Evolutionary conservation across 2,888 invertebrate genomes (phyloP), one percentile per base, ranked within the genome.

Genomic region (Aphelenchoides bicaudatus): DNA sequence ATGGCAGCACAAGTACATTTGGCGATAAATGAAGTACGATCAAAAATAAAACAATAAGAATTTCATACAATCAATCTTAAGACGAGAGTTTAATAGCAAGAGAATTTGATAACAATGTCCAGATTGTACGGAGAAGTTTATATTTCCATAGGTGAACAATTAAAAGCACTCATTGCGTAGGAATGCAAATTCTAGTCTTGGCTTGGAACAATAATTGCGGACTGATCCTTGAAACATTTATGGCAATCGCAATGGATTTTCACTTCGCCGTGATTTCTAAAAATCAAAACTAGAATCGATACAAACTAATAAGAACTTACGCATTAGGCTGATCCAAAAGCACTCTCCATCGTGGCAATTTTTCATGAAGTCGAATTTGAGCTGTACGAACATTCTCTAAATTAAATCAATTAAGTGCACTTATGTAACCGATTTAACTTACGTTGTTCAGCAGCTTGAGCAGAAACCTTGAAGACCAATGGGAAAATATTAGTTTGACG

Each of bases 401-500:
- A 43, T 21, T n/a, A n/a, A n/a, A n/a, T n/a, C n/a, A n/a, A n/a
- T n/a, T n/a, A n/a, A n/a, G n/a, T n/a, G n/a, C n/a, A n/a, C n/a
- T n/a, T n/a, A n/a, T n/a, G n/a, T n/a, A n/a, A n/a, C n/a, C n/a
- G n/a, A n/a, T n/a, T 43, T 16, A 34, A 51, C 52, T 51, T 4
- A 51, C 52, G 16, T 2, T 34, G 37, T 43, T 51, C 37, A 2
- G 19, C 39, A 4, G 16, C 19, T 19, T 27, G 52, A 1, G 52
- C 31, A 2, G 16, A 21, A 21, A 51, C 13, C 37, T 51, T 13
- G 52, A 51, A 51, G 37, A 51, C 8, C 30, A 51, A 16, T 8
- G 52, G 38, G 37, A 34, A 51, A 30, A 23, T 23, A 27, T 51
- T 51, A 39, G 52, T 39, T 13, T 34, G 19, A 47, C 52, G 52